Percentiles rank a stretch among this genome's conserved stretches.
Conservation (phyloP, 1,140 invertebrate species). For the Papilio machaon region DNA sequence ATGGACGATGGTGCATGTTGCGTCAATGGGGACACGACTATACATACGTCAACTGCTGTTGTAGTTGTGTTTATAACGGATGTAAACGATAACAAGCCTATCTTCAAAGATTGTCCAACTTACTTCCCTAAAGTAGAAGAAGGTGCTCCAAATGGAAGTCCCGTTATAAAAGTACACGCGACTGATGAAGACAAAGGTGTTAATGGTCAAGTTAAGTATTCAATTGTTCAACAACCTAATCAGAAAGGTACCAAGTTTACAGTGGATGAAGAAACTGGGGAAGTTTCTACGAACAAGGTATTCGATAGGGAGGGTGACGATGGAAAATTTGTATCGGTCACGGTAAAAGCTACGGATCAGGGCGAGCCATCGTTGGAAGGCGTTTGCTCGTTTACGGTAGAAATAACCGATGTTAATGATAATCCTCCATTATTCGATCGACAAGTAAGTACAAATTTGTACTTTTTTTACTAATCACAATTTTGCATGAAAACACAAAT, state of each 20-base stretch:
- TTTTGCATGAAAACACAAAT: slow-evolving; percentile 54
- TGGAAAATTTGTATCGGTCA: slow-evolving; percentile 97
- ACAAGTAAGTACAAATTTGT: slow-evolving; percentile 85
- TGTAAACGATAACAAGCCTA: slow-evolving; percentile 97
- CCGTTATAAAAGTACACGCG: slow-evolving; percentile 96
- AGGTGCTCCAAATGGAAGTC: slow-evolving; percentile 95
- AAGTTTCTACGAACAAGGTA: slow-evolving; percentile 97
- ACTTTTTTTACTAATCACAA: slow-evolving; percentile 38
- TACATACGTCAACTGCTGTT: slow-evolving; percentile 96
- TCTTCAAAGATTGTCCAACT: slow-evolving; percentile 95
- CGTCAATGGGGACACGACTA: slow-evolving; percentile 90
- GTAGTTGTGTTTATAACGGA: slow-evolving; percentile 98
- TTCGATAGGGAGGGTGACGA: slow-evolving; percentile 98
- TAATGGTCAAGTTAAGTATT: slow-evolving; percentile 96
- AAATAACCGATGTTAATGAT: slow-evolving; percentile 97
- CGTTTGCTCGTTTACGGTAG: slow-evolving; percentile 97
- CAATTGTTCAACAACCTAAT: slow-evolving; percentile 97
- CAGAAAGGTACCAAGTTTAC: slow-evolving; percentile 98
- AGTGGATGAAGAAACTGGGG: slow-evolving; percentile 96
- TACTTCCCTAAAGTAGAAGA: slow-evolving; percentile 97
- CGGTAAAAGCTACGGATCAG: slow-evolving; percentile 97
- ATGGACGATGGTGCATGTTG: slow-evolving; percentile 97
- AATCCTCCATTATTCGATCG: slow-evolving; percentile 97
- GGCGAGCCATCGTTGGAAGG: slow-evolving; percentile 97
- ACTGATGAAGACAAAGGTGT: slow-evolving; percentile 97